Base-by-base conservation (phyloP, 2,113 vertebrate genomes). In the Silurus asotus region DNA sequence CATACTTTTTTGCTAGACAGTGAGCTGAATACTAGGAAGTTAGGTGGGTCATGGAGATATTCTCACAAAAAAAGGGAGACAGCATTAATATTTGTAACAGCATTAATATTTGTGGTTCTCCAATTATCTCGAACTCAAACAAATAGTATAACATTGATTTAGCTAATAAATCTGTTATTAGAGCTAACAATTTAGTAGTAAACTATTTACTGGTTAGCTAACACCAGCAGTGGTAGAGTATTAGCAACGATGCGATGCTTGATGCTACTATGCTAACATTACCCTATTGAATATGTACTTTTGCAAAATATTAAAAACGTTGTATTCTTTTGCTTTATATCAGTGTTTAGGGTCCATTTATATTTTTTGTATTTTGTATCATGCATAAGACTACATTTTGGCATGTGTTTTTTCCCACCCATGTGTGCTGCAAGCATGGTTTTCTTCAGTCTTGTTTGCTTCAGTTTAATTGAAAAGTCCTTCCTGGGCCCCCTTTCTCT, bases 401-500 rank as follows among this genome's bases (percentile, higher is more conserved):
- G n/a, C 5, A n/a, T 14, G 72, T 76, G 53, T 76, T 76, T 67
- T 25, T 55, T 10, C 23, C 10, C 49, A 14, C 17, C 3, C 55
- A 58, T 25, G 8, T 82, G 67, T 74, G 67, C 37, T 78, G 58
- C 49, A 58, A 25, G 48, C 15, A 11, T 10, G 17, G 19, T 56
- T 37, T 37, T 37, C 37, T 37, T 37, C 37, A 45, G 67, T 17
- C 25, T 11, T 75, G 23, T 48, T 65, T 55, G n/a, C 25, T 61
- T 80, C 49, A 61, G 83, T 56, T 83, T 69, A 83, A 72, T 75
- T 80, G 65, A 83, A 74, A n/a, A 74, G 69, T 61, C 37, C 49
- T 61, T 89, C 75, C 85, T 62, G 64, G 74, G 59, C 61, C 48
- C 61, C 65, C 70, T 70, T 65, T 78, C 79, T 83, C 74, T 53